A percentile compares a stretch with the other conserved stretches of the same genome.
Conservation (phyloP, 2,797 vertebrate species). For the Tamandua tetradactyla region DNA sequence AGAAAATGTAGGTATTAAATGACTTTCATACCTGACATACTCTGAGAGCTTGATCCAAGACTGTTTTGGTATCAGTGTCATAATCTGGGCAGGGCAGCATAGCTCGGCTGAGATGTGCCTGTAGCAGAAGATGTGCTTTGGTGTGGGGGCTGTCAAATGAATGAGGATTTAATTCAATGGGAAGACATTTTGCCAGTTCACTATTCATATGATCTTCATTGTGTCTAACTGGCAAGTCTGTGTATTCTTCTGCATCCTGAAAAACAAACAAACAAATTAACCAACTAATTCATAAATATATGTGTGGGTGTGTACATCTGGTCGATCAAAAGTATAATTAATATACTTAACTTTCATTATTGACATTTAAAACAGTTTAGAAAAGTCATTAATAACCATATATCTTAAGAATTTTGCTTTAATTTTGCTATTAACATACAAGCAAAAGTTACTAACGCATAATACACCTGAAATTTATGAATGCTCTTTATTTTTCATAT, state of each 20-base stretch:
- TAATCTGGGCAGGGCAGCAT: conserved; percentile 96
- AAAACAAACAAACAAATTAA: conserved; percentile 47
- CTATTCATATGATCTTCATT: conserved; percentile 99
- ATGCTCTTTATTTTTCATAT: neutral
- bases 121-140: conserved; percentile 95
- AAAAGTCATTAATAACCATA: neutral
- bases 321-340: neutral
- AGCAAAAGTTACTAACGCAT: neutral
- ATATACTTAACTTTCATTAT: conserved; percentile 13
- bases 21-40: conserved; percentile 93
- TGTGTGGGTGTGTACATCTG: neutral
- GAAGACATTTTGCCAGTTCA: conserved; percentile 94
- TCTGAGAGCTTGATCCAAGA: conserved; percentile 96
- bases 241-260: conserved; percentile 97
- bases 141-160: conserved; percentile 97
- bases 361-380: conserved; percentile 51
- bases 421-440: neutral
- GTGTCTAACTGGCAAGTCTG: conserved; percentile 97
- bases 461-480: conserved; percentile 26
- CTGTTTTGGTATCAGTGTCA: conserved; percentile 95
- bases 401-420: conserved; percentile 32
- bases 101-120: conserved; percentile 94
- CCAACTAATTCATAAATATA: neutral
- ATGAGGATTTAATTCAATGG: conserved; percentile 94
- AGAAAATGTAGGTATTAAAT: conserved; percentile 11